Evolutionary conservation across 2,113 vertebrate species (phyloP), one percentile per base, ranked within the genome.

Genomic region (Corvus hawaiiensis): DNA sequence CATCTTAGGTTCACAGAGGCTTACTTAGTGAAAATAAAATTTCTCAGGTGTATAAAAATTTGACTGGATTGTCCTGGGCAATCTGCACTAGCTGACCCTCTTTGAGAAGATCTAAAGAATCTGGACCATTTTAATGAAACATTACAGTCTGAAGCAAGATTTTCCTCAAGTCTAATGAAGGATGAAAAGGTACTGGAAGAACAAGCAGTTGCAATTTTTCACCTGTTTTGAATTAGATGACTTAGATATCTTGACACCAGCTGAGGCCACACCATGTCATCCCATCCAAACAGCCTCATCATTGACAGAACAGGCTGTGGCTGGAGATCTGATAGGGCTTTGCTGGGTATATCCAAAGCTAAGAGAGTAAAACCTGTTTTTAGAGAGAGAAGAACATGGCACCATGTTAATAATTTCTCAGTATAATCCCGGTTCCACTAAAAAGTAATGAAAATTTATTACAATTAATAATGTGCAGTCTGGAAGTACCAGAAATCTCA

Each of bases 221-320:
- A 99, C 99, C 99, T 98, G 97, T 99, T 99, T 94, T 99, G 98
- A 72, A 99, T 98, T 62, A 99, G 96, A 91, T 99, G 99, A 89
- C 98, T 98, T 85, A 99, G 98, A 77, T 99, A 99, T 96, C 99
- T 98, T 78, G 99, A 98, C 56, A 99, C 99, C 64, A 99, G 97
- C 55, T 98, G 97, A 35, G 99, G 99, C 72, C 98, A 98, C 89
- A 99, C 98, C 98, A 99, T 99, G 92, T 99, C 99, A 93, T 99
- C 99, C 99, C 99, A 99, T 91, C 98, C 99, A 84, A 99, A 99
- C 81, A 98, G 97, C 8, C 99, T 98, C 98, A 99, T 98, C 96
- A 99, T 98, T 86, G 98, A 98, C 74, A 98, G 94, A 89, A 99
- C 95, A 4, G 99, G 99, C 90, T 98, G 98, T 75, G 99, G 99